Evolutionary conservation across 2,888 invertebrate species (phyloP), one percentile per base, ranked within the genome.

Genomic region (Oscheius sp.): DNA sequence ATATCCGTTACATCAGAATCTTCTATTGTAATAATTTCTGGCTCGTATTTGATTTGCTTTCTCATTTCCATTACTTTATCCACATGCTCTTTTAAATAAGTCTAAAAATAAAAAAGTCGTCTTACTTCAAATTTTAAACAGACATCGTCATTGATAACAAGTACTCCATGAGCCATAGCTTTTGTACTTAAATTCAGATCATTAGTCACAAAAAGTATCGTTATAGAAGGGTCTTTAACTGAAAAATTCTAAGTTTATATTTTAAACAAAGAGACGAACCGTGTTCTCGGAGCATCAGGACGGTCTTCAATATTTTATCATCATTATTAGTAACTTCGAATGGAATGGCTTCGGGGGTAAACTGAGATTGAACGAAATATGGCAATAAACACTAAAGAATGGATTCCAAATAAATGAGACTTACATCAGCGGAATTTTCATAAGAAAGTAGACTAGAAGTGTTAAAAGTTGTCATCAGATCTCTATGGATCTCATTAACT

Each of bases 401-500:
- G n/a, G 1, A 34, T n/a, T 45, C 10, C 12, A 37, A 12, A 29
- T 25, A 8, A 20, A n/a, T 20, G n/a, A 27, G 3, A 45, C 63
- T 33, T 25, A 63, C 63, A 45, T 63, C 63, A n/a, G 31, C 31
- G 12, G 25, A 46, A 33, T 45, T 63, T 20, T 63, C 63, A 20
- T 27, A 63, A 3, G 46, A 46, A 10, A 63, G 25, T 6, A 63
- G 27, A 8, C 33, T 48, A 15, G 48, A 48, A 25, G 48, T 48
- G 12, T 25, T 12, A 23, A 3, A 48, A 3, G 48, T 48, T 20
- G 48, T 12, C 3, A 25, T 3, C 15, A 48, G 20, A 25, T 48
- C 48, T 25, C 25, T 48, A 23, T 23, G 5, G 5, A 48, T 25
- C 12, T 20, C 23, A 5, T 63, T 45, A 3, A 48, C 42, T n/a